Evolutionary conservation across 2,888 invertebrate species (phyloP).

Genomic region (Pterostichus niger): DNA sequence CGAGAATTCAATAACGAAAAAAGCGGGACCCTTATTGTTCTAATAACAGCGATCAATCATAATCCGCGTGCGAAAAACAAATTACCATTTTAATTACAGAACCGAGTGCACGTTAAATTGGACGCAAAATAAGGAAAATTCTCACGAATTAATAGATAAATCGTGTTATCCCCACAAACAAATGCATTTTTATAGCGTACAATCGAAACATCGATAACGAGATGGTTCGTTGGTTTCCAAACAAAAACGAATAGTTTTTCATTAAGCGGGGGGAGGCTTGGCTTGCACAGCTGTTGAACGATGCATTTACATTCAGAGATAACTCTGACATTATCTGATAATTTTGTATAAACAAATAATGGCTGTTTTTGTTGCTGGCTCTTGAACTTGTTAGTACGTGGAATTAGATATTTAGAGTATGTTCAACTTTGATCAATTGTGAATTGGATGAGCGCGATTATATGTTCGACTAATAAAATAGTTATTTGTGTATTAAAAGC

Average conservation of each 20-base stretch:
- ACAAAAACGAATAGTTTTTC: constrained; percentile 11
- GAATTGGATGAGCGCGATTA: background rate
- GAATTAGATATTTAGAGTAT: constrained; percentile 23
- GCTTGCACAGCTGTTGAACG: constrained; percentile 40
- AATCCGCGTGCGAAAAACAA: background rate
- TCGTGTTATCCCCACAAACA: constrained; percentile 7
- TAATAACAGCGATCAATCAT: constrained; percentile 38
- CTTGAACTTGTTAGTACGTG: constrained; percentile 31
- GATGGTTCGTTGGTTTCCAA: background rate
- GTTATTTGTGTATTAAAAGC: no score
- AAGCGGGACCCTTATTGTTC: constrained; percentile 27
- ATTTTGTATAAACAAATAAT: constrained; percentile 58
- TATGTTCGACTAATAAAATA: no score
- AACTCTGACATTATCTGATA: constrained; percentile 57
- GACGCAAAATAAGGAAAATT: constrained; percentile 20
- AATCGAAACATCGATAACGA: background rate
- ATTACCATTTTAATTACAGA: constrained; percentile 35
- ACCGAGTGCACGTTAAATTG: constrained; percentile 11
- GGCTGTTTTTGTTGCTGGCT: constrained; percentile 36
- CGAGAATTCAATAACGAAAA: constrained; percentile 20
- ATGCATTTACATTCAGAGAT: constrained; percentile 52
- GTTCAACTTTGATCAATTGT: constrained; percentile 11
- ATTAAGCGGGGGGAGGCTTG: background rate
- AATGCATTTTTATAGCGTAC: constrained; percentile 22
- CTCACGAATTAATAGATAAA: background rate